Evolutionary conservation across 2,888 invertebrate genomes (phyloP), one percentile per base, ranked within the genome.

Genomic region (Apotomis capreana): DNA sequence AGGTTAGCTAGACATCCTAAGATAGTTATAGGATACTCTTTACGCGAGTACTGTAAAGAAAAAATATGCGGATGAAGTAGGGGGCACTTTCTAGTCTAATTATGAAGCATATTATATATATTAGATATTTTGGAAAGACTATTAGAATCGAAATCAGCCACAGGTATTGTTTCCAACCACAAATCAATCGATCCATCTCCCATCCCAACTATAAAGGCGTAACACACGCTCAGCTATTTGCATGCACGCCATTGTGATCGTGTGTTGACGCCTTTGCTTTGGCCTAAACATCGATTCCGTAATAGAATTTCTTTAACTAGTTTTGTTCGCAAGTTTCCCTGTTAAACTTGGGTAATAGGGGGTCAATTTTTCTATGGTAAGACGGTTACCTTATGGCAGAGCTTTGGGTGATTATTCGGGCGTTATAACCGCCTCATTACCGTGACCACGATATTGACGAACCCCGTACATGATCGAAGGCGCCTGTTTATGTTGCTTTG

Each of bases 301-400:
- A 57, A 65, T 65, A 65, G 65, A 57, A 55, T 65, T 65, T 65
- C 65, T 65, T 65, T 65, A 65, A 65, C 65, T 65, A 65, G 65
- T 65, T 65, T 65, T 65, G 65, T 65, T 55, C 10, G 65, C 8
- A 65, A 65, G 65, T 65, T 65, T 57, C 57, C 10, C 46, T 46
- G 55, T 36, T 65, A 65, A 65, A 65, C 26, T 65, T 65, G 4
- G 46, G 26, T 55, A 65, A 57, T 57, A 57, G 65, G 4, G 46
- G 55, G 55, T 65, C 55, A 46, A 65, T 65, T 65, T 55, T 65
- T 65, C 55, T 44, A 55, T 40, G 26, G 26, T 26, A 26, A 52
- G 52, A 55, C 55, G 44, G 36, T 57, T 65, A 26, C 26, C 26
- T 26, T 26, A 26, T 26, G 26, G 26, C 26, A 26, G 26, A 26